Evolutionary conservation across 2,113 vertebrate genomes (phyloP).

Genomic region (Mustela nigripes): DNA sequence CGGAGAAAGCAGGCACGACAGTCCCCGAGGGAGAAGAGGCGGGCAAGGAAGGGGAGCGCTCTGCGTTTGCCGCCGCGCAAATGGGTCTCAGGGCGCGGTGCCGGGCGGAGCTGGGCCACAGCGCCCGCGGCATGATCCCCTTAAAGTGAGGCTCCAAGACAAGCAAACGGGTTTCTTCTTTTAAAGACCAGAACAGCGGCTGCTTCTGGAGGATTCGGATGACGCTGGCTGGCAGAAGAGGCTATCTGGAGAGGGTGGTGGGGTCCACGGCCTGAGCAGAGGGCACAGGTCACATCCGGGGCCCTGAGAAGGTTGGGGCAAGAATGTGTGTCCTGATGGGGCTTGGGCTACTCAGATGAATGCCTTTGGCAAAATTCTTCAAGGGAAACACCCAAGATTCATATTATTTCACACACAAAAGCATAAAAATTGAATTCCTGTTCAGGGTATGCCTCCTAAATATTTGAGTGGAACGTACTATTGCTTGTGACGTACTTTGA

Average conservation of each 20-base stretch:
- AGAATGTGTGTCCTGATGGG: no score
- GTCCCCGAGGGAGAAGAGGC: background rate
- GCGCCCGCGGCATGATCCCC: rapidly evolving
- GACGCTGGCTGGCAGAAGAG: no score
- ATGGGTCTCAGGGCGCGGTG: no score
- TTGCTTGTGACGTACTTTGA: background rate
- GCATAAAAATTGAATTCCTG: background rate
- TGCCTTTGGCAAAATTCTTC: background rate
- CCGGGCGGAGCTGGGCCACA: rapidly evolving
- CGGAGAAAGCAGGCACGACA: background rate
- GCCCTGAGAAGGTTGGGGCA: background rate
- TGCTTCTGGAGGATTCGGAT: background rate
- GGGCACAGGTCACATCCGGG: background rate
- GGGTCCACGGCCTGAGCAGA: background rate
- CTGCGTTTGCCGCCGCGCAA: rapidly evolving
- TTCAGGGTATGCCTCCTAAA: background rate
- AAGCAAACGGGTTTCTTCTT: no score
- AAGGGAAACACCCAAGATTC: no score
- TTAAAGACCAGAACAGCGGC: rapidly evolving
- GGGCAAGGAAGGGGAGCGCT: background rate
- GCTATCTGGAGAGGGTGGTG: no score
- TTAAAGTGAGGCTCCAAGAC: background rate
- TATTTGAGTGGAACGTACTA: rapidly evolving
- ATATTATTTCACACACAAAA: background rate
- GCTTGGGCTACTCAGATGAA: background rate